These are phyloP conservation scores for Pitangus sulphuratus DNA, from an alignment of 2,797 vertebrate genomes.

Conservation along the genomic window DNA sequence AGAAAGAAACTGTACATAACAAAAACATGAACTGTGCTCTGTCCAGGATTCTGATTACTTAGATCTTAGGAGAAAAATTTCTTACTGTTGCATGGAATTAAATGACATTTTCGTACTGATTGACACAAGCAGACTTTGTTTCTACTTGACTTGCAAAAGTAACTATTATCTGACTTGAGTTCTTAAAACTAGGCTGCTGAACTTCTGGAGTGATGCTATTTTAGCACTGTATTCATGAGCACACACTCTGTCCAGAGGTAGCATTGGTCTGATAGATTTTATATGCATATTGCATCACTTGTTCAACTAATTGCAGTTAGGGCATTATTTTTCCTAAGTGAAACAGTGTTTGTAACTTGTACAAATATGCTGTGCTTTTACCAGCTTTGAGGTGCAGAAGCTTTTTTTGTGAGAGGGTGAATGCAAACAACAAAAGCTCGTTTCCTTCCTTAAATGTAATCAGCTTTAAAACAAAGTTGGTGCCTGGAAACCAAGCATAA, in stretches of 20 bases:
- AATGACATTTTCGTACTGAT: constrained; percentile 66
- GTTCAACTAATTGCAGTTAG: not conserved
- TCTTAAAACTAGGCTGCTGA: not conserved
- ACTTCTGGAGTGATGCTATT: not conserved
- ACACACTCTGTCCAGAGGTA: not conserved
- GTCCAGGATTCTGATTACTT: not conserved
- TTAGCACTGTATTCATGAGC: not conserved
- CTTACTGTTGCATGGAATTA: constrained; percentile 64
- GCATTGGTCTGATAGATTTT: not conserved
- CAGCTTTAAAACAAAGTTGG: not conserved
- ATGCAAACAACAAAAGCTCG: not conserved
- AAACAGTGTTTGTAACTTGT: not conserved
- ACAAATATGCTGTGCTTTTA: not conserved
- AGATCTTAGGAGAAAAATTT: constrained; percentile 29
- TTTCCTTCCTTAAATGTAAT: not conserved
- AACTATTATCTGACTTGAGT: not conserved
- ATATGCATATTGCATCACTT: not conserved
- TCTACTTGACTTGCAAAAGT: constrained; percentile 23
- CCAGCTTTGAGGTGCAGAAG: not conserved
- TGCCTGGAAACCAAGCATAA: not conserved
- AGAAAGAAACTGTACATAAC: not conserved
- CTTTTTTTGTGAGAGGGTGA: not conserved
- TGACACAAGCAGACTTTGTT: constrained; percentile 43
- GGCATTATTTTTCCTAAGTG: not conserved
- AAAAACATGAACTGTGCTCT: constrained; percentile 32